phyloP scores from a whole-genome alignment of 2,113 vertebrate genomes.

The Arenaria interpres region DNA sequence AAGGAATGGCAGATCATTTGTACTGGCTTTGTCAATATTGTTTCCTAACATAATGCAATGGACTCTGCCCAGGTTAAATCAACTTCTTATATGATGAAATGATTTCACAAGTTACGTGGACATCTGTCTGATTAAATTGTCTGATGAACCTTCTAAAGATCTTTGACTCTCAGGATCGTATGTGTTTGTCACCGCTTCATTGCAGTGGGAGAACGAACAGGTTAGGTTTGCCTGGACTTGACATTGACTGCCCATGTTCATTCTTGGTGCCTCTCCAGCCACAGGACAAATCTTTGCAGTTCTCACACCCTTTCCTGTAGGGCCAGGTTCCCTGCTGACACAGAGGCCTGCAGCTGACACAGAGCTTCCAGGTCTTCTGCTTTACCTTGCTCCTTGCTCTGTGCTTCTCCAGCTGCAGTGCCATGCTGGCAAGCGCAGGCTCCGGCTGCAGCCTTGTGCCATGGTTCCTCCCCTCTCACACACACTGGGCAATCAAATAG shows the following conservation, averaged over 20 bases:
- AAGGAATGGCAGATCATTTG: neutral
- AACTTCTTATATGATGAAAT: neutral
- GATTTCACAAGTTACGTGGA: neutral
- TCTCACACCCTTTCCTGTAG: neutral
- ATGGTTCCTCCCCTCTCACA: neutral
- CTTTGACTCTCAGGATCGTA: neutral
- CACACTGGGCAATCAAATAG: too few relatives aligned
- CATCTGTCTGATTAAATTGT: neutral
- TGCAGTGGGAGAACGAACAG: neutral
- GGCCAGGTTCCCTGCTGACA: neutral
- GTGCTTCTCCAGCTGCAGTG: neutral
- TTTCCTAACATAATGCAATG: neutral
- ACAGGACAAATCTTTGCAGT: neutral
- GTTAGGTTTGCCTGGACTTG: neutral
- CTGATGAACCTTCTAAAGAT: neutral
- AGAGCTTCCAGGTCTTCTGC: neutral
- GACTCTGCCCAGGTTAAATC: neutral
- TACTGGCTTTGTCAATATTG: neutral
- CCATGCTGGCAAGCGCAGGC: neutral
- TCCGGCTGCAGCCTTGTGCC: neutral
- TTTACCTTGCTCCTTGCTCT: neutral
- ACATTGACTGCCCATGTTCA: neutral
- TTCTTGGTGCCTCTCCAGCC: neutral
- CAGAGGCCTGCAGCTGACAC: neutral
- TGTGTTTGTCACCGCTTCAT: neutral